Base-by-base conservation (phyloP, 2,888 invertebrate species). In the Hydroisotoma schaefferi region DNA sequence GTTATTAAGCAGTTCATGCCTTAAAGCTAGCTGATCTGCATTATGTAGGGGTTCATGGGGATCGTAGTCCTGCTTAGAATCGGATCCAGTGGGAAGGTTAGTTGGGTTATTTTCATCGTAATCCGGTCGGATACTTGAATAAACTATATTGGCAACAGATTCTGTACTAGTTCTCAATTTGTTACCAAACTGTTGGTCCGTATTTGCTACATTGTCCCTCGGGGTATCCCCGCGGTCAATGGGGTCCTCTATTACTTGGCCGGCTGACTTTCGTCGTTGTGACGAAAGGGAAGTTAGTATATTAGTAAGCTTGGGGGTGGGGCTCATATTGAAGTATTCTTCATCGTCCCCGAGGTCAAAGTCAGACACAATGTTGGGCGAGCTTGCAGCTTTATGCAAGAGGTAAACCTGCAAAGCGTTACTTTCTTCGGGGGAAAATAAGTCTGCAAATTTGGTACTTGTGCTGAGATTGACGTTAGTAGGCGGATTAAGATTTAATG, bases 1-100 rank as follows among this genome's bases (percentile, higher is more conserved):
- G 49, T 71, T 71, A 57, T 69, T 65, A n/a, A 71, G 58, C 1
- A 71, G 58, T 27, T 71, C 71, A 44, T 65, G 63, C 40, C 69
- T 59, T 28, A 71, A 54, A 15, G 69, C 65, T 20, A 69, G 54
- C 37, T 69, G 70, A 60, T 70, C 70, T 44, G 61, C 63, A n/a
- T 56, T 38, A 26, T 61, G 54, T 20, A 59, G 40, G 15, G 67
- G 61, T 47, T 67, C 63, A 59, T 67, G 67, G 47, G 67, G 67
- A 28, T 67, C 67, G 55, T 67, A 67, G 46, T 67, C 61, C 53
- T 60, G 59, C 47, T 64, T 64, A 1, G 61, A 61, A 43, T 64
- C 63, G 18, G 63, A 64, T 2, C 63, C 63, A 20, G 63, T 64
- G 47, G 60, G 63, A 20, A 64, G 38, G 8, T 60, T 64, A 29